Evolutionary conservation across 2,888 invertebrate genomes (phyloP).

Genomic region (Kuschelorhynchus macadamiae): DNA sequence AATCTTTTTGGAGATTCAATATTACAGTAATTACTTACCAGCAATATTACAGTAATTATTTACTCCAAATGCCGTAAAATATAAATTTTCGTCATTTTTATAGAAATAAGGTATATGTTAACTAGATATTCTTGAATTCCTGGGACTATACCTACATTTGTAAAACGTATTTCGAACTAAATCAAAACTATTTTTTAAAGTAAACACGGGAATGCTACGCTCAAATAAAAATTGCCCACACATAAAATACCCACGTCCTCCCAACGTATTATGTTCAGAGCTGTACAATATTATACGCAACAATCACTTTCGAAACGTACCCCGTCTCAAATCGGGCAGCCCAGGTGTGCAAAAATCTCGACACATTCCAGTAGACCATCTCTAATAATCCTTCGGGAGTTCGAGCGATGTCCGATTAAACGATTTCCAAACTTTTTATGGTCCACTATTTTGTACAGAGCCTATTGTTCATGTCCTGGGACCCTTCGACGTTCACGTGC

Average conservation of each 20-base stretch:
- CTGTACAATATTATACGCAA: constrained; percentile 42
- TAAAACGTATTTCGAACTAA: too few relatives aligned
- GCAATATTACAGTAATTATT: too few relatives aligned
- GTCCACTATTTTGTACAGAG: constrained; percentile 32
- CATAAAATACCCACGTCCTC: constrained; percentile 36
- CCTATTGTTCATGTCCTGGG: constrained; percentile 47
- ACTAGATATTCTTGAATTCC: too few relatives aligned
- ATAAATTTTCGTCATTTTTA: too few relatives aligned
- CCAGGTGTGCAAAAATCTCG: constrained; percentile 51
- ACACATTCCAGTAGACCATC: constrained; percentile 44
- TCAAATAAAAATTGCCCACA: constrained; percentile 7
- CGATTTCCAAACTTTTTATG: constrained; percentile 15
- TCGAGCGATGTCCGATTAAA: constrained; percentile 1
- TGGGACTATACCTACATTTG: too few relatives aligned
- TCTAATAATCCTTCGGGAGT: constrained; percentile 4
- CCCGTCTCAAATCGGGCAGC: constrained; percentile 47
- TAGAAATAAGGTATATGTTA: too few relatives aligned
- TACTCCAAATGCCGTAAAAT: too few relatives aligned
- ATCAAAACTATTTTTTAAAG: too few relatives aligned
- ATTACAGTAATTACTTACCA: too few relatives aligned
- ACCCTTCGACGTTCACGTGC: constrained; percentile 50
- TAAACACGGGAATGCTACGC: too few relatives aligned
- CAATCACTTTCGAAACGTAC: constrained; percentile 43
- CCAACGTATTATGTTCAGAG: constrained; percentile 40
- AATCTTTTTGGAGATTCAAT: too few relatives aligned